phyloP scores from a whole-genome alignment of 2,888 invertebrate genomes.

The Spicauda simplicius region DNA sequence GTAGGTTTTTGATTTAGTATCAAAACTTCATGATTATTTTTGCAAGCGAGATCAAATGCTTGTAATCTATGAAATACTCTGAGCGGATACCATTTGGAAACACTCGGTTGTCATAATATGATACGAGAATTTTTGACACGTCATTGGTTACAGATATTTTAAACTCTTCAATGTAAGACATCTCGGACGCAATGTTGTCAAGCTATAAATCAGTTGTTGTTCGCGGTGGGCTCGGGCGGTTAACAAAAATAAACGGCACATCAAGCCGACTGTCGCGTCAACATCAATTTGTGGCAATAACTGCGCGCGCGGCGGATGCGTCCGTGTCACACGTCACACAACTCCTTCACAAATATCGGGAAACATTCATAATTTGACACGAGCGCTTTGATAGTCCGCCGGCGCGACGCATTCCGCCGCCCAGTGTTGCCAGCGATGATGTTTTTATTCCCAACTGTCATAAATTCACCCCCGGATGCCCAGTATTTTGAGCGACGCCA shows the following conservation, averaged over 20 bases:
- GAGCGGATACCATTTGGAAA: constrained; percentile 5
- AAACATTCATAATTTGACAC: constrained; percentile 77
- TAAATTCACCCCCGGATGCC: constrained; percentile 73
- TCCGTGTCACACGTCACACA: constrained; percentile 71
- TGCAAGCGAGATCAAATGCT: neutral
- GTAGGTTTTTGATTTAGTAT: neutral
- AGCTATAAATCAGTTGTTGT: constrained; percentile 33
- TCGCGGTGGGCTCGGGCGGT: constrained; percentile 20
- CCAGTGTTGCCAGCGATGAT: constrained; percentile 65
- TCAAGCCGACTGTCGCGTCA: constrained; percentile 46
- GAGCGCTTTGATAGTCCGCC: constrained; percentile 67
- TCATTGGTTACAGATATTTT: constrained; percentile 15
- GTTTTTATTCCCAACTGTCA: constrained; percentile 67
- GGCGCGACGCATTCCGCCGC: constrained; percentile 50
- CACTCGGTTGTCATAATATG: constrained; percentile 6
- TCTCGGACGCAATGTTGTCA: constrained; percentile 25
- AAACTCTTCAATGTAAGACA: constrained; percentile 14
- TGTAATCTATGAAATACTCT: neutral
- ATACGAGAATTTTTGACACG: neutral
- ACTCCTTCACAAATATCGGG: constrained; percentile 79
- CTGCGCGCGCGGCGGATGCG: constrained; percentile 65
- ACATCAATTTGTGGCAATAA: constrained; percentile 57
- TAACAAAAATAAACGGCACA: constrained; percentile 59
- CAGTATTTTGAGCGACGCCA: constrained; percentile 60
- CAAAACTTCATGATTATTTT: neutral